Conservation (phyloP, 2,888 invertebrate genomes). For the Cataglyphis rosenhaueri region DNA sequence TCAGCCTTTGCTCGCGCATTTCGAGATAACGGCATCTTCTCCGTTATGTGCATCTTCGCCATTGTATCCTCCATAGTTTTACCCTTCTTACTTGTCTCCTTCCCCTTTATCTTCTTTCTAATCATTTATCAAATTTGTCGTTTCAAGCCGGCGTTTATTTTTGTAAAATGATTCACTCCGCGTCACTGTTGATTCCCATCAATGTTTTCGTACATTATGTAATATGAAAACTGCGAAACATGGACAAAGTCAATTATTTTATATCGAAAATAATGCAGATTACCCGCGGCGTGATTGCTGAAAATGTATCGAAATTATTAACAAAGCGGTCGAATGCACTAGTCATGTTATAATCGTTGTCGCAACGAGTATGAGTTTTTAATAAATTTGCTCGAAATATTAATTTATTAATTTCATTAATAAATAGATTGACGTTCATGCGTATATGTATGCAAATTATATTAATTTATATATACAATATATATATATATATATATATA, state of each 20-base stretch:
- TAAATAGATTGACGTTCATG: conserved; percentile 28
- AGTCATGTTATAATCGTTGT: conserved; percentile 27
- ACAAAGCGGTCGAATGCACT: conserved; percentile 37
- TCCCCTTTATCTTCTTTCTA: not conserved
- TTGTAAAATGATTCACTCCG: not conserved
- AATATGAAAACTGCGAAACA: conserved; percentile 3
- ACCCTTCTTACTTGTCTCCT: not conserved
- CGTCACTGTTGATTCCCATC: not conserved
- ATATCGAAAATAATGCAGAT: conserved; percentile 5
- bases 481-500: too few species aligned
- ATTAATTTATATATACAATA: conserved; percentile 31
- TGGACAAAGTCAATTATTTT: conserved; percentile 21
- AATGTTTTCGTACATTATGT: not conserved
- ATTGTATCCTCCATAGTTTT: conserved; percentile 23
- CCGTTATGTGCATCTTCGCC: conserved; percentile 17
- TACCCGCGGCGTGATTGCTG: conserved; percentile 2
- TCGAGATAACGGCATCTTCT: conserved; percentile 62
- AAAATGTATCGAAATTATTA: conserved; percentile 49
- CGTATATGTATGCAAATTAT: not conserved
- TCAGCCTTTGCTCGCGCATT: conserved; percentile 60
- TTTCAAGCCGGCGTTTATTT: not conserved
- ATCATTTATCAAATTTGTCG: conserved; percentile 31
- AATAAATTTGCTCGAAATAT: conserved; percentile 44
- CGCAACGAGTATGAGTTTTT: conserved; percentile 27
- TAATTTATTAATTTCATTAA: conserved; percentile 42